A percentile compares a stretch with the other conserved stretches of the same genome.
phyloP scores from a whole-genome alignment of 2,797 vertebrate species.

The Thaleichthys pacificus region DNA sequence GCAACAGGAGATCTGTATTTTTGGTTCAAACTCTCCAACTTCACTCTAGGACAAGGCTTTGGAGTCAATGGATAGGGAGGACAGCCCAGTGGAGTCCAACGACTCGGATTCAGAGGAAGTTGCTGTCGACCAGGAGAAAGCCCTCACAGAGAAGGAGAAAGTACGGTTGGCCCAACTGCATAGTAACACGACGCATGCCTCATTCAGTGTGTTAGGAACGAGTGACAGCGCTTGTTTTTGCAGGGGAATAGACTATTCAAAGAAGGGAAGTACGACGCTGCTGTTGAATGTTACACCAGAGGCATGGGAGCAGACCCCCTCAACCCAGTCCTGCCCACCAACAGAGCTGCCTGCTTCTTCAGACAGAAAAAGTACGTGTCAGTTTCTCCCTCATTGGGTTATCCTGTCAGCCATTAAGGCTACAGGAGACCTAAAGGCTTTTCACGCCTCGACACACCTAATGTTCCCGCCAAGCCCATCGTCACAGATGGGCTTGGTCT shows the following conservation, averaged over 20 bases:
- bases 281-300: conserved; percentile 90
- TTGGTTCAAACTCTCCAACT: neutral
- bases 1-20: neutral
- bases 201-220: no score
- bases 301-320: conserved; percentile 90
- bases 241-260: conserved; percentile 91
- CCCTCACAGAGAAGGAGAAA: conserved; percentile 86
- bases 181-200: no score
- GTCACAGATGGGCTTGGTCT: no score
- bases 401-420: no score
- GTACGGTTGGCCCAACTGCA: conserved; percentile 37
- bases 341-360: conserved; percentile 89
- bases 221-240: conserved; percentile 16
- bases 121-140: conserved; percentile 75
- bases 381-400: neutral
- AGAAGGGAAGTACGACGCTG: conserved; percentile 88
- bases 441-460: no score
- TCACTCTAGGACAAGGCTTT: conserved; percentile 85
- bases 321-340: conserved; percentile 90
- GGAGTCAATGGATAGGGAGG: conserved; percentile 88
- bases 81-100: conserved; percentile 82
- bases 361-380: conserved; percentile 87
- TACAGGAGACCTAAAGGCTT: no score
- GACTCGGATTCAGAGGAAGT: conserved; percentile 91
- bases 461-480: no score